Conservation (phyloP, 1,140 invertebrate genomes). For the Drosophila burlai region DNA sequence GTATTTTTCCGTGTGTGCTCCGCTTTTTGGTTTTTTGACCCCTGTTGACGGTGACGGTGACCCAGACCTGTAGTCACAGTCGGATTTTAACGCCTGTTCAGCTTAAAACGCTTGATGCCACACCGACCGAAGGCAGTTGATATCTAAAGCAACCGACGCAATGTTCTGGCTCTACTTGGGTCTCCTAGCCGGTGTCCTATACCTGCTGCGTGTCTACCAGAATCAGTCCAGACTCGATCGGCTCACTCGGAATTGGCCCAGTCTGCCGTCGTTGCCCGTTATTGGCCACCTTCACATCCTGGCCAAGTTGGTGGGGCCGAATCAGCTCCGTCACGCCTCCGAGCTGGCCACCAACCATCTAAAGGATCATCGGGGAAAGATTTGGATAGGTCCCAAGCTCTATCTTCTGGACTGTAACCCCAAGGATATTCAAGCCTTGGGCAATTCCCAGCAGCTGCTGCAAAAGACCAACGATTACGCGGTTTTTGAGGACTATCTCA, state of each 20-base stretch:
- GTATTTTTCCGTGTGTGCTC: conserved; percentile 17
- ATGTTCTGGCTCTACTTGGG: conserved; percentile 44
- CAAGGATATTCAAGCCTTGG: conserved; percentile 69
- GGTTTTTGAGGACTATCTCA: conserved; percentile 89
- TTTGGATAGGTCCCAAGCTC: conserved; percentile 66
- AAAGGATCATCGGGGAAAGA: conserved; percentile 66
- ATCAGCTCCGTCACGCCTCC: conserved; percentile 34
- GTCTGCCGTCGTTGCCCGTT: conserved; percentile 49
- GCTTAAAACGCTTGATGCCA: conserved; percentile 53
- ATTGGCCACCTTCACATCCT: conserved; percentile 68
- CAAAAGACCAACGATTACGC: conserved; percentile 85
- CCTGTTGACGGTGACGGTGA: conserved; percentile 19
- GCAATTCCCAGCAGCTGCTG: conserved; percentile 84
- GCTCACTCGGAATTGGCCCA: conserved; percentile 64
- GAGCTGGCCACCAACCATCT: conserved; percentile 42
- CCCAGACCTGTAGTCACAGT: conserved; percentile 20
- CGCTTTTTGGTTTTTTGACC: conserved; percentile 26
- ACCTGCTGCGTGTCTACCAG: conserved; percentile 32
- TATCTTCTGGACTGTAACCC: conserved; percentile 71
- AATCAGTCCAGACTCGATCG: conserved; percentile 51
- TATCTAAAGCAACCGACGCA: conserved; percentile 18
- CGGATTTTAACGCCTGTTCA: conserved; percentile 8
- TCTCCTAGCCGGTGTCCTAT: conserved; percentile 22
- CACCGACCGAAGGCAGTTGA: conserved; percentile 32
- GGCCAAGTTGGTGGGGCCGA: conserved; percentile 46